These are phyloP conservation scores for Xenopus laevis DNA, from an alignment of 2,113 vertebrate species.

Conservation along the genomic window DNA sequence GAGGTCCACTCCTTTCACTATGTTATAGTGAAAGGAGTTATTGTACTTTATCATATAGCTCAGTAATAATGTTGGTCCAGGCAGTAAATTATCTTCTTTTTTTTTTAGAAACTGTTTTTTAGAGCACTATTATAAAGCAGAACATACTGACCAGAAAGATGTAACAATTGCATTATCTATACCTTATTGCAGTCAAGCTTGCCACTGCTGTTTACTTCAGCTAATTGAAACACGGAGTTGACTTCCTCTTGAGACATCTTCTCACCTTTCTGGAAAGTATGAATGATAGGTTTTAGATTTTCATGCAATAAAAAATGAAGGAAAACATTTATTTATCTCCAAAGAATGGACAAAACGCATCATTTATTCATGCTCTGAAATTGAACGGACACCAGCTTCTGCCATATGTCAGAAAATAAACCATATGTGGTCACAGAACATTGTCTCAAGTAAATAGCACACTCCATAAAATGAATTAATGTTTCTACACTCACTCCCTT, in stretches of 20 bases:
- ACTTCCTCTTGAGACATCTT: slow-evolving; percentile 85
- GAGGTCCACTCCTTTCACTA: too few species aligned
- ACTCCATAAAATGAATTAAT: too few species aligned
- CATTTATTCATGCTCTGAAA: background rate
- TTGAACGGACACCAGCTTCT: background rate
- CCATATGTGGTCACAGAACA: background rate
- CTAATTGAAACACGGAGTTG: slow-evolving; percentile 65
- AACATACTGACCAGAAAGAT: background rate
- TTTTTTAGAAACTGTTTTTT: background rate
- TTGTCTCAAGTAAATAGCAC: background rate
- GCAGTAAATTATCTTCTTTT: too few species aligned
- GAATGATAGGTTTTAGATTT: slow-evolving; percentile 36
- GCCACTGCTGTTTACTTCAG: slow-evolving; percentile 75
- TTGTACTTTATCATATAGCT: too few species aligned
- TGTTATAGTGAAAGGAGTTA: too few species aligned
- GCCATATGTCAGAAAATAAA: background rate
- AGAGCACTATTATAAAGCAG: background rate
- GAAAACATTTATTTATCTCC: background rate
- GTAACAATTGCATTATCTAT: slow-evolving; percentile 8
- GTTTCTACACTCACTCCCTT: too few species aligned
- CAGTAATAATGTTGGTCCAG: too few species aligned
- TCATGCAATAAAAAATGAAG: background rate
- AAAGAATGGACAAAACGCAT: background rate
- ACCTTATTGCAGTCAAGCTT: slow-evolving; percentile 85
- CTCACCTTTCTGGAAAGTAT: slow-evolving; percentile 78